Base-by-base conservation (phyloP, 2,797 vertebrate genomes). In the Myotis myotis region DNA sequence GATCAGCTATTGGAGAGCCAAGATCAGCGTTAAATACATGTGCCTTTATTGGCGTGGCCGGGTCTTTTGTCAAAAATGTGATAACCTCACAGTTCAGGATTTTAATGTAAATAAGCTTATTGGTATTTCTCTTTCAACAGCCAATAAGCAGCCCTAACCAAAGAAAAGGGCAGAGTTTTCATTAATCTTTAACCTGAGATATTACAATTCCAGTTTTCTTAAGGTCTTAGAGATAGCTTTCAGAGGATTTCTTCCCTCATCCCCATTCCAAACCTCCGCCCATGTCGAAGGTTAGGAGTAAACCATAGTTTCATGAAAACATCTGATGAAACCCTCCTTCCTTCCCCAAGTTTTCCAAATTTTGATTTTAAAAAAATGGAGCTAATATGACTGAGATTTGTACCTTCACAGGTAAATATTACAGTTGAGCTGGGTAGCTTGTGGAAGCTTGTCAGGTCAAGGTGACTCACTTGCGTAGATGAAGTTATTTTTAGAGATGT, bases 401-500 rank as follows among this genome's bases (percentile, higher is more conserved):
- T 98, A 95, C 96, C 97, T 98, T 98, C 86, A 70, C 94, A 96
- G 98, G 96, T 92, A 97, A 98, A 97, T 97, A 98, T 97, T 97
- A 94, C 96, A 95, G 17, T 94, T 97, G 96, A 96, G 90, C 97
- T 96, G 94, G 94, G 93, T 96, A 96, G 96, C 98, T 97, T 98
- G 97, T 98, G 79, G 93, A 97, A 98, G 98, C 98, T 95, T 97
- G 98, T 97, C 98, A 96, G 96, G 82, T 98, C 66, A 93, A 96
- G 97, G 90, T 98, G 98, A 98, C 97, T 98, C 98, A 98, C 96
- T 98, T 96, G 97, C 97, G 90, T 96, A 97, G 98, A 98, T 98
- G 92, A 98, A 97, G 98, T 98, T 98, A 99, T 99, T 98, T 98
- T 98, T 99, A 98, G 98, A 97, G 96, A 97, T 97, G 93, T 98